Evolutionary conservation across 2,888 invertebrate genomes (phyloP), one percentile per base, ranked within the genome.

Genomic region (Tricholauxania praeusta): DNA sequence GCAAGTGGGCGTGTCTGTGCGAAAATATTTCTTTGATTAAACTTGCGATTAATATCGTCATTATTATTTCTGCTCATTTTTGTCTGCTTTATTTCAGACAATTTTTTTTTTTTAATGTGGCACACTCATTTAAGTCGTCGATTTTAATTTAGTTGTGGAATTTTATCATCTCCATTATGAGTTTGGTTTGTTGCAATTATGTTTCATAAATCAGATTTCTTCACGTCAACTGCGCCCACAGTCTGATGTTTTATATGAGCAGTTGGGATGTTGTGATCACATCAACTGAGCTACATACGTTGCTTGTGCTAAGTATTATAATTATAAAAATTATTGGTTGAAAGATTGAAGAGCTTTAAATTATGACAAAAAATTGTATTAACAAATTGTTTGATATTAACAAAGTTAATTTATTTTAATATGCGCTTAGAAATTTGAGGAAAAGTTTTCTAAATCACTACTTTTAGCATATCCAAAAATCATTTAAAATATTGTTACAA

Each of bases 11-110:
- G 77, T 78, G 77, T 76, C 62, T 14, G 74, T 73, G 74, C 71
- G 75, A 74, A 75, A 77, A 78, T 39, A 39, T 75, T 78, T 78
- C 77, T 78, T 78, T 78, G 77, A 78, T 78, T 78, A 76, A 78
- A 78, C 76, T 76, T 62, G 62, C 77, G 77, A 78, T 78, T 78
- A 78, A 78, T 76, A 78, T 76, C 76, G 75, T 74, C 72, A 70
- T 74, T 74, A 71, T 72, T 76, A 76, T 75, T 32, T 60, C 4
- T n/a, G 28, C 39, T 60, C 39, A 39, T 39, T 19, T 14, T n/a
- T 17, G 28, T 39, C 39, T 39, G 39, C 28, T 60, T 19, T 67
- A 15, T n/a, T 55, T 14, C 55, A 47, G 28, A 28, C 28, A 28
- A n/a, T 28, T 53, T 67, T 28, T 10, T 66, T n/a, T 47, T 17